Evolutionary conservation across 2,888 invertebrate species (phyloP), one percentile per base, ranked within the genome.

Genomic region (Drosophila colorata): DNA sequence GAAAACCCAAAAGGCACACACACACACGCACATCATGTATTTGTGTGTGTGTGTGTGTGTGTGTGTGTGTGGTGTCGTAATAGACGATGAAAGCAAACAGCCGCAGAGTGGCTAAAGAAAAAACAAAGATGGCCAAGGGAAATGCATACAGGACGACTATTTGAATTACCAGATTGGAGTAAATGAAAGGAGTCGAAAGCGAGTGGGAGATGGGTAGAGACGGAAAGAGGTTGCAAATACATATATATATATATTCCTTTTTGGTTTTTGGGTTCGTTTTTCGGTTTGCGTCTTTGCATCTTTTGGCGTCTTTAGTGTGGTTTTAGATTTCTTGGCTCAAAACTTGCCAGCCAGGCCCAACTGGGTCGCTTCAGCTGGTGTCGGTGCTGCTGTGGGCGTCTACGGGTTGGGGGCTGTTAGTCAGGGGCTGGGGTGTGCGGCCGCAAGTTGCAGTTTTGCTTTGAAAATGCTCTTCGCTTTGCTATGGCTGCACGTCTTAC

Each of bases 221-320:
- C n/a, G 2, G 35, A 3, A 8, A 8, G 46, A 5, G 35, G 4
- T 6, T 41, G 18, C 41, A 20, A 20, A 20, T 20, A 20, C 20
- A 41, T 41, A 33, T 41, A 37, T 49, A 55, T 35, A 56, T 67
- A 69, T 69, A 78, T 76, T 63, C 69, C 43, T 60, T 69, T 70
- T 72, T 60, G 74, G 64, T 69, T 77, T 75, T 59, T 53, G 67
- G 80, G 75, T 70, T 74, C 72, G 56, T 55, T 74, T 64, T 74
- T 55, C 47, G 59, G 43, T 57, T 69, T 53, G 59, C 66, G 69
- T 71, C 79, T 80, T 84, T 82, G 82, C 84, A 79, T 85, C 81
- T 81, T 74, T 77, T 64, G 58, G 78, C 78, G 85, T 81, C 82
- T 87, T 88, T 88, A 75, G 88, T 88, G 88, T 86, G 87, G 87